phyloP scores from a whole-genome alignment of 2,113 vertebrate species.

The Sander vitreus region DNA sequence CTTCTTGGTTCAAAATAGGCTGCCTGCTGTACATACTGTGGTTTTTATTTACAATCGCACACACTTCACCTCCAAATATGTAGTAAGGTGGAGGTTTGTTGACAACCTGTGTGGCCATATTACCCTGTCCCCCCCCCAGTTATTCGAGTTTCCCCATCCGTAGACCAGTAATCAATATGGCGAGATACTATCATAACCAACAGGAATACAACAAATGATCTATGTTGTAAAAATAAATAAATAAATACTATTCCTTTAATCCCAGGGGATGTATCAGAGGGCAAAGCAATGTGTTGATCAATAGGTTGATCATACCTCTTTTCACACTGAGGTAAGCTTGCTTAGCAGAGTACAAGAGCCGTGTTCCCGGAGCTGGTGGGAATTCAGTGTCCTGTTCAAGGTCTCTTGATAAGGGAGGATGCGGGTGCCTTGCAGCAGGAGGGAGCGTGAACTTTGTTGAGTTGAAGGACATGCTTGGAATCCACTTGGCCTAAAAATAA shows the following conservation, averaged over 20 bases:
- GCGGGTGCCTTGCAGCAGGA: slow-evolving; percentile 6
- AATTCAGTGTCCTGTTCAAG: slow-evolving; percentile 46
- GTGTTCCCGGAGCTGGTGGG: slow-evolving; percentile 8
- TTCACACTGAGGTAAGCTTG: slow-evolving; percentile 2
- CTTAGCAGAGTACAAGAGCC: neutral
- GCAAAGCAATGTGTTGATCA: neutral
- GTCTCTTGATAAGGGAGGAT: slow-evolving; percentile 19
- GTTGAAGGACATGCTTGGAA: slow-evolving; percentile 29
- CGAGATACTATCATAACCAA: neutral
- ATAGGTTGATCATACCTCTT: neutral
- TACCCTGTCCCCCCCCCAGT: too few species aligned
- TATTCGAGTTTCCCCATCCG: neutral
- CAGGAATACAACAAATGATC: neutral
- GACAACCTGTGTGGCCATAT: neutral
- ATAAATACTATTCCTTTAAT: slow-evolving; percentile 3
- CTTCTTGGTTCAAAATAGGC: neutral
- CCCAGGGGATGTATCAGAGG: neutral
- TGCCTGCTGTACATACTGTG: neutral
- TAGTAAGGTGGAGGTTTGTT: too few species aligned
- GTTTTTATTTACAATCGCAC: neutral
- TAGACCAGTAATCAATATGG: neutral
- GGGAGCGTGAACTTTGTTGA: slow-evolving; percentile 32
- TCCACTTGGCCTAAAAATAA: slow-evolving; percentile 23
- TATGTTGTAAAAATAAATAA: neutral
- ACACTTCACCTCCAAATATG: neutral